Percentiles rank a stretch among this genome's conserved stretches.
Evolutionary conservation across 2,888 invertebrate species (phyloP).

Genomic region (Ectemnius lituratus): DNA sequence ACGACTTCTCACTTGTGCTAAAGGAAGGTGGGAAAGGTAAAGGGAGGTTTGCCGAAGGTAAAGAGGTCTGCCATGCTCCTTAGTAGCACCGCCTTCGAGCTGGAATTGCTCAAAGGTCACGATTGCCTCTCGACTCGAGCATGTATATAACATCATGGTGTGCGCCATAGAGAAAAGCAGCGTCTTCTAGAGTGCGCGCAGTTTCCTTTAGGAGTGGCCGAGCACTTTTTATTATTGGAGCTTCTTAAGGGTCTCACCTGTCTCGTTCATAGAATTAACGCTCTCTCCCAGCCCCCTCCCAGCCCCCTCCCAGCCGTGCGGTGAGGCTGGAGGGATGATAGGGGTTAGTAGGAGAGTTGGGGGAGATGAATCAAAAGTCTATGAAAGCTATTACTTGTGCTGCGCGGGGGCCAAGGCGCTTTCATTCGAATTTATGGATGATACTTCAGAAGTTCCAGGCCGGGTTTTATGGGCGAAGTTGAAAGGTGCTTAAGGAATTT

Average conservation of each 20-base stretch:
- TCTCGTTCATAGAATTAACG: not conserved
- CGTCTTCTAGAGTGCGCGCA: too few species aligned
- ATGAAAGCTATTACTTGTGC: conserved; percentile 1
- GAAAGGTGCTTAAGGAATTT: not conserved
- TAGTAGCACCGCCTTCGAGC: not conserved
- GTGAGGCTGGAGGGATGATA: too few species aligned
- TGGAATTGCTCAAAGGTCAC: conserved; percentile 4
- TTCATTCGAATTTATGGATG: conserved; percentile 3
- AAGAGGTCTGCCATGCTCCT: conserved; percentile 12
- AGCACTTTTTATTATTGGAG: not conserved
- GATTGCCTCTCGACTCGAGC: not conserved
- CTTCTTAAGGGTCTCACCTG: not conserved
- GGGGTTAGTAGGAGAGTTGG: too few species aligned
- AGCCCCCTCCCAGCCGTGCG: not conserved
- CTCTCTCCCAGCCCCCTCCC: not conserved
- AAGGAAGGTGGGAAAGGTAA: conserved; percentile 26
- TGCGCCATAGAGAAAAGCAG: not conserved
- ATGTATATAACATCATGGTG: not conserved
- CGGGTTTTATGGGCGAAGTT: conserved; percentile 2
- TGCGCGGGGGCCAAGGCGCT: not conserved
- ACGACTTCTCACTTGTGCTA: conserved; percentile 49
- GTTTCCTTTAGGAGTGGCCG: not conserved
- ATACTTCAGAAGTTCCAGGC: not conserved
- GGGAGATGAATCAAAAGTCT: not conserved
- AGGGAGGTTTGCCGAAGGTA: conserved; percentile 40